phyloP scores from a whole-genome alignment of 2,888 invertebrate species.

The Drosophila quasianomalipes region DNA sequence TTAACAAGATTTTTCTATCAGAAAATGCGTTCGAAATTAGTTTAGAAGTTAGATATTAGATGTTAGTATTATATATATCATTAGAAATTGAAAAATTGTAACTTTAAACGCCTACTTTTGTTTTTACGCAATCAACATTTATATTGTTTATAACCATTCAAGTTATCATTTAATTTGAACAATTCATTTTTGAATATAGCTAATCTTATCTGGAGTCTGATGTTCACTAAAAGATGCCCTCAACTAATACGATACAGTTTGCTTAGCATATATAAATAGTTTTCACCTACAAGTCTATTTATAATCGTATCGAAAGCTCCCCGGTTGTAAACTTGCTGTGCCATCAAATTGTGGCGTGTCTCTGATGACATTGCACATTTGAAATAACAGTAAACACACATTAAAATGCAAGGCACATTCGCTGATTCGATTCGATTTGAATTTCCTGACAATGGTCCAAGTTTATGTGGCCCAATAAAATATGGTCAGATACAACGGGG shows the following conservation, averaged over 20 bases:
- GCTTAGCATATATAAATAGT: slow-evolving; percentile 39
- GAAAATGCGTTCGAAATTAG: neutral
- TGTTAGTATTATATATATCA: neutral
- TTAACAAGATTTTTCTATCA: neutral
- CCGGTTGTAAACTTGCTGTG: neutral
- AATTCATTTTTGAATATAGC: neutral
- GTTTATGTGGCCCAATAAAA: slow-evolving; percentile 32
- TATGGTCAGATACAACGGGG: slow-evolving; percentile 66
- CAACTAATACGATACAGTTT: slow-evolving; percentile 1
- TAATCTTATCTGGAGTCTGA: slow-evolving; percentile 30
- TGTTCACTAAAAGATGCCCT: neutral
- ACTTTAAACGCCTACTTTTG: neutral
- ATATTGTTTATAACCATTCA: neutral
- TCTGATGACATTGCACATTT: slow-evolving; percentile 42
- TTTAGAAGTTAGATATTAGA: too few relatives aligned
- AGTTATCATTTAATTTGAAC: neutral
- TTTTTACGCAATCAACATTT: neutral
- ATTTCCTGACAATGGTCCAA: slow-evolving; percentile 8
- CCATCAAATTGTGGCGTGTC: slow-evolving; percentile 4
- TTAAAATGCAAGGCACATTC: slow-evolving; percentile 45
- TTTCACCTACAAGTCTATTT: slow-evolving; percentile 50
- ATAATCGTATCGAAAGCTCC: slow-evolving; percentile 31
- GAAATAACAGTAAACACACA: slow-evolving; percentile 17
- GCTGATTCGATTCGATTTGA: neutral
- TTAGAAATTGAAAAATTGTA: neutral